phyloP scores from a whole-genome alignment of 2,888 invertebrate genomes.

The Dolichomitus sp. region DNA sequence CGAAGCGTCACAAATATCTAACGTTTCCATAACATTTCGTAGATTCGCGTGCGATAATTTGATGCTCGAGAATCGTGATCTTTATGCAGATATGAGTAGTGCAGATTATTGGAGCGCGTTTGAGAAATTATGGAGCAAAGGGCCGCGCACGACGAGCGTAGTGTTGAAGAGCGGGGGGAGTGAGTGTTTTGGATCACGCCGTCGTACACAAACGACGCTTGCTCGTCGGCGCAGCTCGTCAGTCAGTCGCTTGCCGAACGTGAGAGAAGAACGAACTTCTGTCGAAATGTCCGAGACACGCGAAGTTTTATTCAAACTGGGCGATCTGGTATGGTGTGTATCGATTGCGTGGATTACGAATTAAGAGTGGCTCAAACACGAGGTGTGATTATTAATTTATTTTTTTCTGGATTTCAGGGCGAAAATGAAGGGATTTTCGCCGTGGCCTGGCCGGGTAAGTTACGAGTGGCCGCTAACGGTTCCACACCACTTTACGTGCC shows the following conservation, averaged over 20 bases:
- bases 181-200: constrained; percentile 78
- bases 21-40: constrained; percentile 33
- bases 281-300: constrained; percentile 86
- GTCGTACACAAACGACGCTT: constrained; percentile 82
- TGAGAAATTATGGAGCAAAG: constrained; percentile 64
- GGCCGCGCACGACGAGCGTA: constrained; percentile 63
- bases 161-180: constrained; percentile 65
- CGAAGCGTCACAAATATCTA: constrained; percentile 38
- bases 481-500: constrained; percentile 75
- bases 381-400: constrained; percentile 65
- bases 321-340: constrained; percentile 91
- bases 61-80: background rate
- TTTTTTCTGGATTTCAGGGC: constrained; percentile 91
- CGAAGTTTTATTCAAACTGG: constrained; percentile 88
- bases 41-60: constrained; percentile 10
- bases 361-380: constrained; percentile 15
- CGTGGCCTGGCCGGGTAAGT: constrained; percentile 99
- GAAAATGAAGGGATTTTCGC: constrained; percentile 98
- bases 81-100: constrained; percentile 40
- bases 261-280: constrained; percentile 69
- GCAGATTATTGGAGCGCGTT: constrained; percentile 60
- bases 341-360: constrained; percentile 61
- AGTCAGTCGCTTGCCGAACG: constrained; percentile 84
- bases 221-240: constrained; percentile 66
- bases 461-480: constrained; percentile 83